Base-by-base conservation (phyloP, 2,888 invertebrate genomes). In the Eupithecia insigniata region DNA sequence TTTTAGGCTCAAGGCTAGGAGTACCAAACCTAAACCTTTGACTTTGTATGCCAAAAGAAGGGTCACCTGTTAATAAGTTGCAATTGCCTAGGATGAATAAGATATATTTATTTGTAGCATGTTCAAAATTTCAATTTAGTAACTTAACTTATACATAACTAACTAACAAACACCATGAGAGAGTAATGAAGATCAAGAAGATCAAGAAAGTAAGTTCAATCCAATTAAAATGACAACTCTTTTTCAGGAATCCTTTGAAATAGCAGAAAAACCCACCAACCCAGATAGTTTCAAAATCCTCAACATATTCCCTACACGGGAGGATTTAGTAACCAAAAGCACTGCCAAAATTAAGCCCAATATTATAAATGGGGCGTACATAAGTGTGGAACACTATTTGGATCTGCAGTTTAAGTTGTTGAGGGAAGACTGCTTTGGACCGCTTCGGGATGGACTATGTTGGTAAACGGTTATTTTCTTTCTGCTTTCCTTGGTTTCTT, bases 381-480 rank as follows among this genome's bases (percentile, higher is more conserved):
- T 91, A 1, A 93, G 93, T 82, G 92, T 96, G 12, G 94, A 96
- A 64, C 96, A 97, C 82, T 98, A 98, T 84, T 90, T 98, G 32
- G 96, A 97, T 80, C 92, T 96, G n/a, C 98, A 98, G 79, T 97
- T 97, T 83, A 95, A 96, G 51, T 90, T 98, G 46, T 85, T 98
- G 66, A 90, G 97, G 43, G 97, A 98, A 90, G 98, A 98, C 88
- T 97, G 97, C 83, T 94, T 97, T 43, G 93, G 95, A 26, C 97
- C 98, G 0, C 85, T 98, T 32, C 90, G 97, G 46, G 95, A 96
- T 82, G 97, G 96, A 74, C 94, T 97, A 85, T 85, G 93, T 93
- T 83, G 83, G 93, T 93, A 89, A 85, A 82, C 78, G 36, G 74
- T 74, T 71, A 61, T 61, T 51, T 71, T 71, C 69, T 74, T 67